Conservation (phyloP, 2,113 vertebrate species). For the Calidris pygmaea region DNA sequence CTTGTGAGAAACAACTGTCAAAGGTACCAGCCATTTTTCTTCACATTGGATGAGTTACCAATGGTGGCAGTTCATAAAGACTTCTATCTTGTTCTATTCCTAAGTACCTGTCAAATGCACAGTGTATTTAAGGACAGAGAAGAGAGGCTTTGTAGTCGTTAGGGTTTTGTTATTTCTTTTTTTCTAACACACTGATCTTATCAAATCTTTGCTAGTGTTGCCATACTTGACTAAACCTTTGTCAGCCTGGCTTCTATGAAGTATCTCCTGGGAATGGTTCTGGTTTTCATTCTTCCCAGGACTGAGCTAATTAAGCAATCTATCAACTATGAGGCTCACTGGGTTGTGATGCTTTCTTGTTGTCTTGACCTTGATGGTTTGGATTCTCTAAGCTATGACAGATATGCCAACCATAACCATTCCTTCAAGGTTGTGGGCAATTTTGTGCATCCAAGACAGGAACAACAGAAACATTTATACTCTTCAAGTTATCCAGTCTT, state of each 20-base stretch:
- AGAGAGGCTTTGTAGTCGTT: neutral
- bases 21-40: neutral
- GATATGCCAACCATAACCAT: conserved; percentile 36
- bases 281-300: conserved; percentile 41
- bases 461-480: conserved; percentile 13
- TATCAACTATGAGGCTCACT: conserved; percentile 41
- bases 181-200: conserved; percentile 28
- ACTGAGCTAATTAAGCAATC: conserved; percentile 71
- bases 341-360: conserved; percentile 26
- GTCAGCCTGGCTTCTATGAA: conserved; percentile 7
- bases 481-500: conserved; percentile 22
- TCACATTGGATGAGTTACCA: conserved; percentile 27
- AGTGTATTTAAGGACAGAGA: neutral
- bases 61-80: neutral
- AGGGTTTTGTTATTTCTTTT: neutral
- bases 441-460: neutral
- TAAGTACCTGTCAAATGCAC: conserved; percentile 26
- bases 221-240: conserved; percentile 59
- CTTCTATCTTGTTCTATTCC: neutral
- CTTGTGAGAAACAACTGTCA: conserved; percentile 12
- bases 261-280: conserved; percentile 25
- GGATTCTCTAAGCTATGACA: conserved; percentile 26
- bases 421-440: conserved; percentile 35
- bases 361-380: conserved; percentile 68
- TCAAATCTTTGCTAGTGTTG: conserved; percentile 18